Base-by-base conservation (phyloP, 2,888 invertebrate genomes). In the Cancer borealis region DNA sequence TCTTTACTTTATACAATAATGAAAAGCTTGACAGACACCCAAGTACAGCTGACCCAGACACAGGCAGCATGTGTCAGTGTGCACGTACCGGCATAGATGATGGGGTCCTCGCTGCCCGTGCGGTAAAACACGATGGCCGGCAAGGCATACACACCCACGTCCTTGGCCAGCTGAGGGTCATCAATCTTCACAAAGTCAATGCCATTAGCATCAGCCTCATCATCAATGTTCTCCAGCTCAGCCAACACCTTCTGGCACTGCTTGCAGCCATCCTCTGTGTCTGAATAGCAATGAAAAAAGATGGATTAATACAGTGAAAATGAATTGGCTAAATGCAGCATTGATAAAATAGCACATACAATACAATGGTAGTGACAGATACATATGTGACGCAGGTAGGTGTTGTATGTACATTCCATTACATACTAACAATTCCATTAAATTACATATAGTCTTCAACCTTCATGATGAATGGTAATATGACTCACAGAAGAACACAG, bases 51-150 rank as follows among this genome's bases (percentile, higher is more conserved):
- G 26, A 73, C 10, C 26, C 8, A 26, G 73, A 73, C 26, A 26
- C 6, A 73, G 26, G 73, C 73, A 73, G 73, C 73, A 26, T 60
- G 10, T 73, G 73, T 4, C 73, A 26, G 26, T 73, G 26, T 26
- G n/a, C 21, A 90, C 96, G 94, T 97, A 98, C 98, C 98, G 96
- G 98, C 98, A 96, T 98, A 99, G 96, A 99, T 98, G 6, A 98
- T 98, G 92, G 99, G 98, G 96, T 99, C 98, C 96, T 98, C 98
- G 0, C 98, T 98, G 4, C 98, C 98, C 96, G 98, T 97, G 96
- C 98, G 98, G 96, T 99, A 99, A 97, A 99, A 99, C 0, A 99
- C 97, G 94, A 99, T 98, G 0, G 98, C 99, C 0, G 99, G 99
- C 49, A 99, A 97, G 0, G 99, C 99, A 96, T 98, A 99, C 0